Conservation (phyloP, 2,113 vertebrate species). For the Numida meleagris region DNA sequence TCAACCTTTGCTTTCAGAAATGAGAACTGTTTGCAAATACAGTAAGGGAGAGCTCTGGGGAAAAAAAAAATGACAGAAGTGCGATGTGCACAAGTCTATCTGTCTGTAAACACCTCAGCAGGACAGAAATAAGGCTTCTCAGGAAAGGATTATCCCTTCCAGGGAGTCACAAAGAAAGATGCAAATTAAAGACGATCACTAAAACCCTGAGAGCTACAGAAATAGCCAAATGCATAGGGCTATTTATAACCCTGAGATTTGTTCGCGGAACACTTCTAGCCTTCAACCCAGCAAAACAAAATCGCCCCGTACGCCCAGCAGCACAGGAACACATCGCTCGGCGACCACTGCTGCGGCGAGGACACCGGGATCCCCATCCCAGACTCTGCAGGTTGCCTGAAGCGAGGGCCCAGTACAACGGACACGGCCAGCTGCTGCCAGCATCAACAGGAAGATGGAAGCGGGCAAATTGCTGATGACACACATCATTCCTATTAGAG, state of each 20-base stretch:
- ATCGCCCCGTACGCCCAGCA: background rate
- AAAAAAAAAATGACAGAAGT: background rate
- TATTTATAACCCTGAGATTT: conserved; percentile 28
- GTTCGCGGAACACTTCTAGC: background rate
- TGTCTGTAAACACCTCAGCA: background rate
- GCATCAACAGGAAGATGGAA: conserved; percentile 3
- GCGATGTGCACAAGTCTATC: accelerated
- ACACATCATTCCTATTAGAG: background rate
- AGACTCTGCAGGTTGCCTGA: no score
- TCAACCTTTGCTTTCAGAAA: background rate
- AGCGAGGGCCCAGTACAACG: background rate
- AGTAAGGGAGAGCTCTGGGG: background rate
- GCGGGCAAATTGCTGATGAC: background rate
- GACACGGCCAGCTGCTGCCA: conserved; percentile 1
- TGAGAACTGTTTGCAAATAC: background rate
- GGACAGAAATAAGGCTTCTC: conserved; percentile 29
- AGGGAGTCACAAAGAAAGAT: background rate
- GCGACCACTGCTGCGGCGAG: background rate
- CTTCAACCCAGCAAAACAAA: background rate
- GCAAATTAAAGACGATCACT: conserved; percentile 21
- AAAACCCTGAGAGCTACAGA: background rate
- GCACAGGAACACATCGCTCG: background rate
- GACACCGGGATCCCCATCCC: no score
- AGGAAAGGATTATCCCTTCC: conserved; percentile 20
- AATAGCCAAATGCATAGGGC: background rate